Conservation (phyloP, 2,888 invertebrate species). For the Heterodera filipjevi region DNA sequence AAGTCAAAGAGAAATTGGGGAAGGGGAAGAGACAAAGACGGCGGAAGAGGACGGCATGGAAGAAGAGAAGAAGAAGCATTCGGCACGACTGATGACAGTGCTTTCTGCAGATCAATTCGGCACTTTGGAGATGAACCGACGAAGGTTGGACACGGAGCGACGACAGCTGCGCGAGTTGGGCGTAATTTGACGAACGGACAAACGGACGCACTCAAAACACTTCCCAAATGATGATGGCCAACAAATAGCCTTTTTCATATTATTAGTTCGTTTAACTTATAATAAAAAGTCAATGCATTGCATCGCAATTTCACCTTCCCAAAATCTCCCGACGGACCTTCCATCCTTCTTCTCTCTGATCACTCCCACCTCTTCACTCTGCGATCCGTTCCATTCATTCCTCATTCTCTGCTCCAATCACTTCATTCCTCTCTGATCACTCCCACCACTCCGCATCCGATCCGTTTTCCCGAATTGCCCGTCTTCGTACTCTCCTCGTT, state of each 20-base stretch:
- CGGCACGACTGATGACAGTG: slow-evolving; percentile 14
- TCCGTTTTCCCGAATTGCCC: slow-evolving; percentile 58
- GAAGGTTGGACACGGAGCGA: slow-evolving; percentile 42
- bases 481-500: slow-evolving; percentile 52
- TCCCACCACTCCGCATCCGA: slow-evolving; percentile 62
- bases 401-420: no score
- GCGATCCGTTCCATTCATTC: no score
- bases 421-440: slow-evolving; percentile 33
- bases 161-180: slow-evolving; percentile 47
- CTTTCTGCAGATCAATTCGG: slow-evolving; percentile 41
- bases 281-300: no score
- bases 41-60: not conserved
- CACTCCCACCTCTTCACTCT: no score
- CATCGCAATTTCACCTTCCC: no score
- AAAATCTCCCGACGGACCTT: no score
- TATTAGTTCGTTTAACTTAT: no score
- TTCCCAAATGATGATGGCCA: no score
- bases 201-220: no score
- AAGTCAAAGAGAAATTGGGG: not conserved
- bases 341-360: no score
- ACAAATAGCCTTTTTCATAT: no score
- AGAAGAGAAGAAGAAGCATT: not conserved
- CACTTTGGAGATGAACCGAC: slow-evolving; percentile 43
- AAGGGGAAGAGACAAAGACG: slow-evolving; percentile 1
- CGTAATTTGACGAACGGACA: slow-evolving; percentile 30